A percentile compares a stretch with the other conserved stretches of the same genome.
Conservation (phyloP, 1,140 invertebrate genomes). For the Colletes gigas region DNA sequence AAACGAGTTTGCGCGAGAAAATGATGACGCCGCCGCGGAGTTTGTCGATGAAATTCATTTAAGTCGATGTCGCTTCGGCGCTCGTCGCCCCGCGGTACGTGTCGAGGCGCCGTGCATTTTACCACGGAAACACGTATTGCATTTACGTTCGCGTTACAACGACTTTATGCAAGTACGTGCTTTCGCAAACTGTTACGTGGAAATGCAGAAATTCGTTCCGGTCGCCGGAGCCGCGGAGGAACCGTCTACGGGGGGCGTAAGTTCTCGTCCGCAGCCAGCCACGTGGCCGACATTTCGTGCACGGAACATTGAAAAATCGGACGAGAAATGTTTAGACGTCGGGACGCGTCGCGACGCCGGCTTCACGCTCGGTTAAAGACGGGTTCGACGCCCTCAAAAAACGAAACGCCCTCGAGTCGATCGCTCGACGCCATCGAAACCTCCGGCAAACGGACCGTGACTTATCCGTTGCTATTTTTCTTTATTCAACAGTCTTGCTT, state of each 20-base stretch:
- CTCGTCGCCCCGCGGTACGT: conserved; percentile 16
- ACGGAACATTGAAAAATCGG: not conserved
- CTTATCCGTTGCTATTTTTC: too few relatives aligned
- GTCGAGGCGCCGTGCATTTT: conserved; percentile 46
- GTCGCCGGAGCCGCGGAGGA: not conserved
- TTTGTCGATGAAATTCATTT: conserved; percentile 49
- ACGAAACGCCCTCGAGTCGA: too few relatives aligned
- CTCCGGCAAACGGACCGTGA: too few relatives aligned
- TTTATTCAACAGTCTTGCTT: too few relatives aligned
- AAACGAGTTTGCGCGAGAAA: conserved; percentile 38
- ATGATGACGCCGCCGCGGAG: conserved; percentile 10
- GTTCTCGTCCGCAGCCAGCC: too few relatives aligned
- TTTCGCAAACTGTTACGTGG: conserved; percentile 29
- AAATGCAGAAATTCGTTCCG: conserved; percentile 32
- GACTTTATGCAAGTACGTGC: conserved; percentile 60
- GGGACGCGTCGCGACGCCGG: too few relatives aligned
- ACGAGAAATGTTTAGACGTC: not conserved
- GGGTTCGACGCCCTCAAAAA: too few relatives aligned
- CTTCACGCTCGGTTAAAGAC: too few relatives aligned
- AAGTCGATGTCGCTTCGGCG: conserved; percentile 46
- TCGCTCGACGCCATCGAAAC: too few relatives aligned
- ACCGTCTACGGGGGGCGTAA: not conserved
- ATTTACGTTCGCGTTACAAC: conserved; percentile 61
- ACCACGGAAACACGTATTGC: conserved; percentile 57
- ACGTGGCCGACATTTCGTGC: not conserved